Evolutionary conservation across 1,140 invertebrate genomes (phyloP).

Genomic region (Ruditapes philippinarum): DNA sequence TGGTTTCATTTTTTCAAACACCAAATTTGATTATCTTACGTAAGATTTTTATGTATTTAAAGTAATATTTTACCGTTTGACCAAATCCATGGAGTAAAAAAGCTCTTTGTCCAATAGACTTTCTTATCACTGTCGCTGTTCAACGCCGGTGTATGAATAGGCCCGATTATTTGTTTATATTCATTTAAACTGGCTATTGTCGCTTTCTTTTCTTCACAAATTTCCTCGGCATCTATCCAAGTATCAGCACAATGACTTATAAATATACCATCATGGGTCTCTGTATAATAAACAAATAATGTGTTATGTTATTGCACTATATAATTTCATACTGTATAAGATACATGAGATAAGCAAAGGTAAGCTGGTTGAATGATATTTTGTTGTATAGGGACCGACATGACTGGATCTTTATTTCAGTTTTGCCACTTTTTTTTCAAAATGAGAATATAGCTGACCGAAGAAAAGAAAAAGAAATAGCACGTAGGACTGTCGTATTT

Average conservation of each 20-base stretch:
- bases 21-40: background rate
- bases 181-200: background rate
- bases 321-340: no score
- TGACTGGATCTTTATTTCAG: no score
- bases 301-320: no score
- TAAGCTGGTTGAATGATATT: no score
- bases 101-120: conserved; percentile 9
- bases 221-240: conserved; percentile 32
- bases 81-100: conserved; percentile 42
- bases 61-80: conserved; percentile 45
- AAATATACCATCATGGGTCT: conserved; percentile 1
- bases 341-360: no score
- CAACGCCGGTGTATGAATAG: background rate
- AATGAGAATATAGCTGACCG: no score
- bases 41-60: background rate
- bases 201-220: conserved; percentile 4
- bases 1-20: no score
- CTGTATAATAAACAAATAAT: no score
- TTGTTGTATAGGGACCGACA: no score
- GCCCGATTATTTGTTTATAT: background rate
- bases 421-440: no score
- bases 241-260: conserved; percentile 32
- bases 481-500: no score
- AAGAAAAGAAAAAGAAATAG: no score
- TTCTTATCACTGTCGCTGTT: background rate